Evolutionary conservation across 1,140 invertebrate genomes (phyloP).

Genomic region (Anastrepha ludens): DNA sequence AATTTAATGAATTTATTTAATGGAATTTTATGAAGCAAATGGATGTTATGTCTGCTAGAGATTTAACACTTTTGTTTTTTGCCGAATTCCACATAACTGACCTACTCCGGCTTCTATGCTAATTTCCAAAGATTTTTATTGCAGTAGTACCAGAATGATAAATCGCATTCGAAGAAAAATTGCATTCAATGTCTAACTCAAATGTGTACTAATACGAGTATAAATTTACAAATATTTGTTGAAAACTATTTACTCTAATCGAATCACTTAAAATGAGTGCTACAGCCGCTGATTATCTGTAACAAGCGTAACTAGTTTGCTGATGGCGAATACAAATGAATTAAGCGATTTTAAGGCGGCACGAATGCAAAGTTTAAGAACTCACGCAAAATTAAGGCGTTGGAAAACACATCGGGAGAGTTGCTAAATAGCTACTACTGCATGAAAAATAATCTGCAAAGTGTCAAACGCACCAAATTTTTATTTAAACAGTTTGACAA

Average conservation of each 20-base stretch:
- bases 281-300: not conserved
- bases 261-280: not conserved
- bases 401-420: not conserved
- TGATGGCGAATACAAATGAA: not conserved
- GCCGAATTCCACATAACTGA: not conserved
- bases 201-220: not conserved
- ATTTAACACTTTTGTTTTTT: too few relatives aligned
- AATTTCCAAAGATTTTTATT: not conserved
- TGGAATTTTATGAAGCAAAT: too few relatives aligned
- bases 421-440: not conserved
- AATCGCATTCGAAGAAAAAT: not conserved
- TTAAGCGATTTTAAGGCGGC: slow-evolving; percentile 50
- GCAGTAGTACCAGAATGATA: not conserved
- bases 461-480: slow-evolving; percentile 67
- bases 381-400: not conserved
- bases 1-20: too few relatives aligned
- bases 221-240: not conserved
- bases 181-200: not conserved
- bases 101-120: not conserved
- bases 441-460: slow-evolving; percentile 53
- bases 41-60: too few relatives aligned
- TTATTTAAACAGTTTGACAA: slow-evolving; percentile 70
- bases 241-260: not conserved
- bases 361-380: not conserved
- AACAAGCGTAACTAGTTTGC: not conserved